Percentiles rank a stretch among this genome's conserved stretches.
phyloP scores from a whole-genome alignment of 2,113 vertebrate species.

The Calyptommatus sinebrachiatus region DNA sequence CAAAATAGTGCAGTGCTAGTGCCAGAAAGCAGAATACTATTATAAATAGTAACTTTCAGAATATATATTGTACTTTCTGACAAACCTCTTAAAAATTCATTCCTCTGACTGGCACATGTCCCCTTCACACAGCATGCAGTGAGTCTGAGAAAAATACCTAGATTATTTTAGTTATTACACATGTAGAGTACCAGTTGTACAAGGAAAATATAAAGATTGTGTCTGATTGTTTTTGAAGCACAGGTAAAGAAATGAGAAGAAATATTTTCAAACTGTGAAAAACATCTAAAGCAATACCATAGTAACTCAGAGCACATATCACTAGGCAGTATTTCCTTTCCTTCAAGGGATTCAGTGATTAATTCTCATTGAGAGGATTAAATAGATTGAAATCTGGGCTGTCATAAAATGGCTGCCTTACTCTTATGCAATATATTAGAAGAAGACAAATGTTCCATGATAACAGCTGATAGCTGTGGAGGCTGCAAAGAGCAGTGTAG shows the following conservation, averaged over 20 bases:
- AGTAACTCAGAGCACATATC: neutral
- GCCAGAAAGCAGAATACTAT: neutral
- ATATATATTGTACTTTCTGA: neutral
- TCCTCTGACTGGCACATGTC: neutral
- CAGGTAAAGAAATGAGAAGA: neutral
- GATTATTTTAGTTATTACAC: neutral
- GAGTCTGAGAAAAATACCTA: neutral
- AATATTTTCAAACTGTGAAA: constrained; percentile 19
- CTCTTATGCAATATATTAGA: constrained; percentile 22
- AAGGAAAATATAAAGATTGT: fast-evolving
- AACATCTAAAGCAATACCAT: constrained; percentile 14
- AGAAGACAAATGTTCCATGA: constrained; percentile 34
- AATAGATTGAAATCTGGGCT: constrained; percentile 38
- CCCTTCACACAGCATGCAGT: neutral
- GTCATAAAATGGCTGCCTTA: constrained; percentile 21
- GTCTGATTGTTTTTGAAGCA: constrained; percentile 3
- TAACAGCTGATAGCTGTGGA: constrained; percentile 6
- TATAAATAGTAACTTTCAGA: neutral
- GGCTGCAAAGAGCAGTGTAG: constrained; percentile 20
- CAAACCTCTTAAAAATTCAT: neutral
- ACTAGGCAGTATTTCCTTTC: constrained; percentile 19
- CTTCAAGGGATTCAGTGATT: constrained; percentile 12
- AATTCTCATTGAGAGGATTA: constrained; percentile 50
- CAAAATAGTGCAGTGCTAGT: no score
- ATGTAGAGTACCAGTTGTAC: neutral